Evolutionary conservation across 2,113 vertebrate species (phyloP).

Genomic region (Mustela lutreola): DNA sequence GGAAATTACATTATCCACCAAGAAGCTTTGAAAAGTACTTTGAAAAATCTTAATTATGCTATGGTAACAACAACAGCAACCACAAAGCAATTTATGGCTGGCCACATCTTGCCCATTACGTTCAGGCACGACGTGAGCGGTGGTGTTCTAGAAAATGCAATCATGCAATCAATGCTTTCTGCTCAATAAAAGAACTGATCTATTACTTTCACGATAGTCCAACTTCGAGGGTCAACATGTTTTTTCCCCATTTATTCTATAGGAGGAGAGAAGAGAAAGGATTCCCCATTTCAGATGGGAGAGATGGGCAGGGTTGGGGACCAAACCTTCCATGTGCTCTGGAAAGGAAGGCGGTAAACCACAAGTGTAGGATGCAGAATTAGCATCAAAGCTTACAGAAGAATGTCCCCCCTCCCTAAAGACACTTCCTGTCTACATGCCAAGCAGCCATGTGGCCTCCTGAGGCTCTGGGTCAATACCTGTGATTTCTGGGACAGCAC

Average conservation of each 20-base stretch:
- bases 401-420: too few species aligned
- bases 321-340: too few species aligned
- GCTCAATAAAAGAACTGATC: background rate
- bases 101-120: background rate
- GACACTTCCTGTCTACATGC: too few species aligned
- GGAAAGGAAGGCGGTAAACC: too few species aligned
- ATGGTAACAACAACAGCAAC: background rate
- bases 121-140: background rate
- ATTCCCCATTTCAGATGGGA: background rate
- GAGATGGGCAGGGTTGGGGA: too few species aligned
- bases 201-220: background rate
- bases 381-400: too few species aligned
- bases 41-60: background rate
- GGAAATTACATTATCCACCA: slow-evolving; percentile 50
- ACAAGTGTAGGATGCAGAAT: too few species aligned
- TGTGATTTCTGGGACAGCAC: too few species aligned
- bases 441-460: too few species aligned
- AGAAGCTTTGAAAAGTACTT: background rate
- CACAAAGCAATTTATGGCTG: background rate
- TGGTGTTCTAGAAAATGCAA: background rate
- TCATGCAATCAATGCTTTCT: background rate
- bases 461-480: too few species aligned
- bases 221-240: background rate
- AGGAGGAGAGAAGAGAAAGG: background rate
- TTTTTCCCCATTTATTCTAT: background rate